Percentiles rank a stretch among this genome's conserved stretches.
Conservation (phyloP, 2,888 invertebrate species). For the Ormyrus nitidulus region DNA sequence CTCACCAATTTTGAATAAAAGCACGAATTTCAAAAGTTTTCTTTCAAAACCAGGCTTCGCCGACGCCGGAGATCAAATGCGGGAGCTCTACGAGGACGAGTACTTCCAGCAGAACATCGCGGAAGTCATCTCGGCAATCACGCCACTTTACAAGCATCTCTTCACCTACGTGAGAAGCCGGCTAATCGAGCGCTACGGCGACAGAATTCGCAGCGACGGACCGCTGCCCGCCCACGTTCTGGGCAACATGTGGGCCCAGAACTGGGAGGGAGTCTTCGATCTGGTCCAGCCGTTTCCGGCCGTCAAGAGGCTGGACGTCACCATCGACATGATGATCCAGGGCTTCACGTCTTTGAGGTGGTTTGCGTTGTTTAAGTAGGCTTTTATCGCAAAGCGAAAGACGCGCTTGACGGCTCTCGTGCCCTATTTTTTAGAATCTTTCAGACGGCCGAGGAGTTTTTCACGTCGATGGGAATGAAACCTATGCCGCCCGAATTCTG, state of each 20-base stretch:
- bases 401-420: too few species aligned
- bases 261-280: slow-evolving; percentile 86
- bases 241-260: slow-evolving; percentile 91
- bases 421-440: slow-evolving; percentile 80
- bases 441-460: slow-evolving; percentile 90
- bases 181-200: slow-evolving; percentile 81
- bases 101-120: slow-evolving; percentile 80
- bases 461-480: slow-evolving; percentile 86
- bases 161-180: slow-evolving; percentile 88
- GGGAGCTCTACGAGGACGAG: slow-evolving; percentile 83
- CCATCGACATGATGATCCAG: slow-evolving; percentile 85
- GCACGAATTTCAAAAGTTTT: too few species aligned
- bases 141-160: slow-evolving; percentile 87
- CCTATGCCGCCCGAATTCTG: slow-evolving; percentile 91
- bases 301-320: slow-evolving; percentile 84
- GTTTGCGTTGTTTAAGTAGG: background rate
- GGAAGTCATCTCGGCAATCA: slow-evolving; percentile 75
- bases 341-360: slow-evolving; percentile 85
- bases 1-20: too few species aligned
- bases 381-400: background rate
- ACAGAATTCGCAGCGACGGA: slow-evolving; percentile 81
- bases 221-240: slow-evolving; percentile 91
- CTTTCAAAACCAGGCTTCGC: slow-evolving; percentile 79
- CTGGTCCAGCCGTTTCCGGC: slow-evolving; percentile 86
- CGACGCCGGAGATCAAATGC: slow-evolving; percentile 89